Evolutionary conservation across 2,888 invertebrate species (phyloP), one percentile per base, ranked within the genome.

Genomic region (Cosmorhoe ocellata): DNA sequence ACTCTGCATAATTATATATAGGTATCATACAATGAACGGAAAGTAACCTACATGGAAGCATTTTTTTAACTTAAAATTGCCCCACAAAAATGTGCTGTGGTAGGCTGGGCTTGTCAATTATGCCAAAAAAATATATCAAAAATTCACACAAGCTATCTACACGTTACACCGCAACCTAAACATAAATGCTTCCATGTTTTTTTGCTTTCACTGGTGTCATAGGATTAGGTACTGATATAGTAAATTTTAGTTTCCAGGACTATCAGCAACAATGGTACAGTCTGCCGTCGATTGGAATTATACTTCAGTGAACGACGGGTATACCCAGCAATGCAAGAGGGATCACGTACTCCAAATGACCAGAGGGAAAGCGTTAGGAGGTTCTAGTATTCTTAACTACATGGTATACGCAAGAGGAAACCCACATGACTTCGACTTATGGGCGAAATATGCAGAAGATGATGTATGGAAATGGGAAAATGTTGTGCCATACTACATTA

Each of bases 341-440:
- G 13, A 51, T n/a, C 26, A 60, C 6, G 51, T 42, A 1, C 11
- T 59, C 1, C 60, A 64, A 8, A 33, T 74, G 5, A 63, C 69
- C 0, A 57, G 65, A 34, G 80, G 76, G 1, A 71, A 66, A 54
- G 67, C 76, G 50, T 59, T 81, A 1, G 81, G 80, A 2, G 81
- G 81, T 8, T 61, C 65, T 6, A 77, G 74, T 26, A 70, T 73
- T 5, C 49, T 78, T 0, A 75, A 74, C 40, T 71, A 68, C 14
- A 56, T 75, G 59, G 58, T 65, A 1, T 74, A 79, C 46, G 63
- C 68, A 5, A 66, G 74, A 45, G 79, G 79, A 0, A 67, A 66
- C 10, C 62, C 65, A 4, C 55, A 56, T 2, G 78, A 80, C 41
- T 80, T 66, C 13, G 47, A 76, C 10, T 44, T 37, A 2, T 79